These are phyloP conservation scores for Ctenosaura bakeri DNA, from an alignment of 2,797 vertebrate genomes.

Conservation along the genomic window DNA sequence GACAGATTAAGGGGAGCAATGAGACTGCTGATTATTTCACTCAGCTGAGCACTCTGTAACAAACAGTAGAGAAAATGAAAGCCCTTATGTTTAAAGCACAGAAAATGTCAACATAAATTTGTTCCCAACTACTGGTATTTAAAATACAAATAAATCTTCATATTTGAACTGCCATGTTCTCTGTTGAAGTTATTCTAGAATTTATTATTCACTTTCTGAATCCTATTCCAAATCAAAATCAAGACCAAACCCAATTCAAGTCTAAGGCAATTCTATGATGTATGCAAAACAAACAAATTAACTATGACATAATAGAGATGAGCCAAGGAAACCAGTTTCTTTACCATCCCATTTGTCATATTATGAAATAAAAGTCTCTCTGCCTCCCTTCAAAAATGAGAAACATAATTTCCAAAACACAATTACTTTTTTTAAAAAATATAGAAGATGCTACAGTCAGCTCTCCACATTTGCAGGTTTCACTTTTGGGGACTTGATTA, in stretches of 20 bases:
- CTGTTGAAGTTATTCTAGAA: background rate
- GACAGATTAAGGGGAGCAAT: slow-evolving; percentile 88
- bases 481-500: too few species aligned
- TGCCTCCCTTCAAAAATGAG: too few species aligned
- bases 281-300: background rate
- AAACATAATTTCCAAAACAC: background rate
- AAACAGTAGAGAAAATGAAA: slow-evolving; percentile 51
- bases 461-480: too few species aligned
- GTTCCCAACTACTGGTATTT: background rate
- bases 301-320: background rate
- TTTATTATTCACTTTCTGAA: slow-evolving; percentile 5
- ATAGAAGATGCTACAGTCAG: background rate
- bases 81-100: slow-evolving; percentile 33
- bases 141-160: background rate
- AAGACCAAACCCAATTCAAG: background rate
- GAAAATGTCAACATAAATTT: slow-evolving; percentile 18
- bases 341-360: background rate
- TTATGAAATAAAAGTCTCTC: background rate
- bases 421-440: background rate
- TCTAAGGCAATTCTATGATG: background rate
- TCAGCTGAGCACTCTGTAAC: slow-evolving; percentile 92
- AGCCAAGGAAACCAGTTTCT: background rate
- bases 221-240: background rate
- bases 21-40: slow-evolving; percentile 91
- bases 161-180: background rate